Base-by-base conservation (phyloP, 2,113 vertebrate genomes). In the Lates calcarifer region DNA sequence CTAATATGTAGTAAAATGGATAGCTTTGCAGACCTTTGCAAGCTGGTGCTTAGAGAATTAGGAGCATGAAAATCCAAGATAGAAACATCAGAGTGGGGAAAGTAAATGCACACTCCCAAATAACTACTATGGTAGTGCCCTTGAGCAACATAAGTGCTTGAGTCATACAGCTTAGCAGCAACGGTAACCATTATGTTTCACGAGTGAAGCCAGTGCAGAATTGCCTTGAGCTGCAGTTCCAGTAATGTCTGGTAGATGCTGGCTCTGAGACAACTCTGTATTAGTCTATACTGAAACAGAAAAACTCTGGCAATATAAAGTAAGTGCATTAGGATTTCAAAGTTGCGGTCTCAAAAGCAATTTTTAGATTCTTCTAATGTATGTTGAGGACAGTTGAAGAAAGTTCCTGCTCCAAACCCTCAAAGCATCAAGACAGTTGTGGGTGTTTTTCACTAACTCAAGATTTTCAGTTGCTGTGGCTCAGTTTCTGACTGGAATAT, bases 111-210 rank as follows among this genome's bases (percentile, higher is more conserved):
- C 58, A 41, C 62, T 66, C 71, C 45, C 69, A 79, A 82, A 82
- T 65, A 75, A 75, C 62, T 62, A 51, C 61, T 67, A 60, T 77
- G 64, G 53, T 18, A 61, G 69, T 77, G 76, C 67, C 87, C 79
- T 77, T 78, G 70, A 89, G 88, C 81, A 60, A 73, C 53, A 31
- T 20, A 66, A 67, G 64, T 55, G 64, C 53, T 58, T 70, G 57
- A 88, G 74, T 85, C 84, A 84, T 68, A 64, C 57, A 68, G 63
- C 64, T 82, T 28, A 73, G 75, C 55, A 86, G 72, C n/a, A 64
- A 86, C 62, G 58, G 74, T 53, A 62, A 83, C 18, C 56, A 83
- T 82, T 80, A 84, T 7, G 13, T 56, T 47, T 79, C 73, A 17
- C 33, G 67, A 62, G 64, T 72, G 56, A 73, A 80, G 72, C 68